Conservation (phyloP, 2,113 vertebrate species). For the Indri indri region DNA sequence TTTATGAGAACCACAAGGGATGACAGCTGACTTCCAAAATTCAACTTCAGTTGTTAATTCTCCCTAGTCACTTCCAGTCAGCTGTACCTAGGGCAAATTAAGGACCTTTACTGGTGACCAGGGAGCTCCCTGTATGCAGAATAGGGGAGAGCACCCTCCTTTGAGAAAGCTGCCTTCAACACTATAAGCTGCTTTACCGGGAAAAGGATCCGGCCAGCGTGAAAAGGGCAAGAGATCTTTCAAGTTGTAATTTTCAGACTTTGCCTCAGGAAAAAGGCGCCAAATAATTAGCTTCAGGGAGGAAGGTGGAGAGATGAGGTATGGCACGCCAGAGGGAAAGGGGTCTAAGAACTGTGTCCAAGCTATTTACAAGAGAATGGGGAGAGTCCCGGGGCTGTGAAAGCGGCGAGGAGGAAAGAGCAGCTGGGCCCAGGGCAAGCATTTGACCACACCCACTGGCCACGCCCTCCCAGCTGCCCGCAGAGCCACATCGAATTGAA, state of each 20-base stretch:
- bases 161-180: conserved; percentile 4
- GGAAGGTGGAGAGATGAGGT: background rate
- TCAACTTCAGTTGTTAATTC: conserved; percentile 33
- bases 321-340: background rate
- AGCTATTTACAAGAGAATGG: background rate
- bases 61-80: background rate
- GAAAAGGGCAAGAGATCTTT: background rate
- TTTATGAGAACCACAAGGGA: background rate
- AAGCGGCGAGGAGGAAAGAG: background rate
- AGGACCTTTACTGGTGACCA: background rate
- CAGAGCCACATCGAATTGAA: conserved; percentile 36
- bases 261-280: background rate
- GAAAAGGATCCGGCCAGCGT: background rate
- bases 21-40: background rate
- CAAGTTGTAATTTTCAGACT: background rate
- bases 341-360: background rate
- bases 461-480: conserved; percentile 75
- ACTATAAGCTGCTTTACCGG: background rate
- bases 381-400: background rate
- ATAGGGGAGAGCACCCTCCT: background rate
- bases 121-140: background rate
- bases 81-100: background rate
- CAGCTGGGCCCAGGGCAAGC: conserved; percentile 52
- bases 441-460: conserved; percentile 71
- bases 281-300: background rate